Evolutionary conservation across 1,140 invertebrate species (phyloP), one percentile per base, ranked within the genome.

Genomic region (Hylaeus volcanicus): DNA sequence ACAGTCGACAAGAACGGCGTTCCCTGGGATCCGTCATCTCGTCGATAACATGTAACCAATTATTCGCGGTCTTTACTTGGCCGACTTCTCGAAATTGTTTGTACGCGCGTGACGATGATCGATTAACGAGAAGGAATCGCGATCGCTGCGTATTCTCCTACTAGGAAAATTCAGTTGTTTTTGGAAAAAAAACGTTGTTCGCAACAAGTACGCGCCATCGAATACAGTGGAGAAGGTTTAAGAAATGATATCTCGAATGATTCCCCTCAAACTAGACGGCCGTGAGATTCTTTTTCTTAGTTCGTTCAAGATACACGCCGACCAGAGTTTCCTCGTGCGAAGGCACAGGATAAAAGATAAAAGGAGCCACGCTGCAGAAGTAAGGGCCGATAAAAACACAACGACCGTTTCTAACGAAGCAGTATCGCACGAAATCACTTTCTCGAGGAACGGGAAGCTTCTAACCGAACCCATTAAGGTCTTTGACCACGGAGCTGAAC

Each of bases 211-310:
- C 14, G 56, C 84, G 68, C 68, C 56, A 6, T 14, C 45, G 58
- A 45, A 26, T 26, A 26, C 0, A 26, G 26, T 26, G 26, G 26
- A 26, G 26, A 26, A 48, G 37, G 72, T 61, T 56, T n/a, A 15
- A 26, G 14, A 81, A 74, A 77, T 83, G 75, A 56, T 37, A 11
- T 53, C 43, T n/a, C n/a, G n/a, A n/a, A n/a, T n/a, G 9, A 51
- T 51, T 68, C 15, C 26, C 9, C 65, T 41, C 9, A 51, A 51
- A 9, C 14, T 6, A 8, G 1, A 48, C 5, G 1, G 15, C 26
- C 26, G 1, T 48, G 1, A 6, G 9, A 41, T 5, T 26, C 4
- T 39, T 6, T n/a, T 56, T n/a, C 14, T 15, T 9, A 3, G 51
- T 26, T 74, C 37, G 60, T 51, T 70, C n/a, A 45, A 43, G 5